Evolutionary conservation across 2,888 invertebrate genomes (phyloP).

Genomic region (Epinotia ramella): DNA sequence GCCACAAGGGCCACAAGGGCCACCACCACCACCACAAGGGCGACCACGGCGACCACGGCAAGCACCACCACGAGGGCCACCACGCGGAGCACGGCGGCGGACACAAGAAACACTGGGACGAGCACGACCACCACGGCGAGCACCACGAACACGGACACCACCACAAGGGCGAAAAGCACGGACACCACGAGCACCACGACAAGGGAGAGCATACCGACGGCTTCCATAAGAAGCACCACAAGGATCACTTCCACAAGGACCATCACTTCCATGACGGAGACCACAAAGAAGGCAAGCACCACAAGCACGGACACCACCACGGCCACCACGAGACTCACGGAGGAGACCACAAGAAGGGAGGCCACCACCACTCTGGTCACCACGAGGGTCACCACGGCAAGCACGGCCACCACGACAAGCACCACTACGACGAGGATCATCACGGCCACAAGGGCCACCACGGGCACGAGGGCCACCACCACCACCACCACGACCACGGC

Average conservation of each 20-base stretch:
- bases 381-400: conserved; percentile 92
- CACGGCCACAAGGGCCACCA: conserved; percentile 92
- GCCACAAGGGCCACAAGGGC: conserved; percentile 90
- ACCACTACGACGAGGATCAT: conserved; percentile 92
- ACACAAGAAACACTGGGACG: conserved; percentile 92
- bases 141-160: conserved; percentile 92
- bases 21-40: conserved; percentile 92
- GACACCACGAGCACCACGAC: conserved; percentile 93
- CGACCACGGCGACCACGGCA: conserved; percentile 90
- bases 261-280: conserved; percentile 95
- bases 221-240: conserved; percentile 93
- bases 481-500: conserved; percentile 90
- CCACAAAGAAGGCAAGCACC: conserved; percentile 93
- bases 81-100: conserved; percentile 91
- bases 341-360: conserved; percentile 92
- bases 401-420: conserved; percentile 92
- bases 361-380: conserved; percentile 90
- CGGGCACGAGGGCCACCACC: conserved; percentile 90
- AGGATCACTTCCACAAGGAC: conserved; percentile 94
- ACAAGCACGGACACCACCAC: conserved; percentile 91
- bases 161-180: conserved; percentile 91
- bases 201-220: conserved; percentile 93
- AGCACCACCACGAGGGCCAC: conserved; percentile 90
- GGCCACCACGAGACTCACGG: conserved; percentile 90
- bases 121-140: conserved; percentile 89